These are phyloP conservation scores for Coenobita brevimanus DNA, from an alignment of 1,140 invertebrate genomes.

Conservation along the genomic window DNA sequence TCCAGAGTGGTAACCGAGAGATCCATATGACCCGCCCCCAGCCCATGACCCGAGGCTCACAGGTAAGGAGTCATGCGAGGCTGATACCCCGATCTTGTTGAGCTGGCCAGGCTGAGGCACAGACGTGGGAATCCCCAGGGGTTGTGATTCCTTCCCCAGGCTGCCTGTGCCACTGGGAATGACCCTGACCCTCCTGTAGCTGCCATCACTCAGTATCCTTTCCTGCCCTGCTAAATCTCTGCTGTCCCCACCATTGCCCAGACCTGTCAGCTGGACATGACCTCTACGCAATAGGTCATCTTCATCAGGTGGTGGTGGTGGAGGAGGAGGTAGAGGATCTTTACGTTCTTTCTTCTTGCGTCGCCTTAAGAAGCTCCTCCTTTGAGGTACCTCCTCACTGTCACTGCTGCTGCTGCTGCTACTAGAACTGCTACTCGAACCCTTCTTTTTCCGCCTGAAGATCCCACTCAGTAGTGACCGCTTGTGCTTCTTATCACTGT, in stretches of 20 bases:
- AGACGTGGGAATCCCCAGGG: slow-evolving; percentile 57
- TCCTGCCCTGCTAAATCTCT: background rate
- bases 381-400: slow-evolving; percentile 29
- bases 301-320: slow-evolving; percentile 22
- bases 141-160: slow-evolving; percentile 37
- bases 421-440: slow-evolving; percentile 28
- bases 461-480: slow-evolving; percentile 48
- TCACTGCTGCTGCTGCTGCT: slow-evolving; percentile 38
- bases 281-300: background rate
- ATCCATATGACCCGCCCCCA: slow-evolving; percentile 27
- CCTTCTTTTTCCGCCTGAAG: slow-evolving; percentile 56
- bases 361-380: slow-evolving; percentile 22
- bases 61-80: slow-evolving; percentile 64
- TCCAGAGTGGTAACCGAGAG: slow-evolving; percentile 29
- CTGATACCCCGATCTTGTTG: slow-evolving; percentile 49
- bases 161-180: slow-evolving; percentile 12
- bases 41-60: slow-evolving; percentile 54
- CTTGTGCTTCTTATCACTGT: slow-evolving; percentile 44
- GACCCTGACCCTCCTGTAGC: slow-evolving; percentile 31
- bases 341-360: slow-evolving; percentile 37
- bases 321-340: slow-evolving; percentile 39
- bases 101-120: slow-evolving; percentile 51
- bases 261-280: background rate
- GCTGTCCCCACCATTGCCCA: background rate
- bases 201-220: background rate